Evolutionary conservation across 2,797 vertebrate species (phyloP).

Genomic region (Acanthurus leucopareius): DNA sequence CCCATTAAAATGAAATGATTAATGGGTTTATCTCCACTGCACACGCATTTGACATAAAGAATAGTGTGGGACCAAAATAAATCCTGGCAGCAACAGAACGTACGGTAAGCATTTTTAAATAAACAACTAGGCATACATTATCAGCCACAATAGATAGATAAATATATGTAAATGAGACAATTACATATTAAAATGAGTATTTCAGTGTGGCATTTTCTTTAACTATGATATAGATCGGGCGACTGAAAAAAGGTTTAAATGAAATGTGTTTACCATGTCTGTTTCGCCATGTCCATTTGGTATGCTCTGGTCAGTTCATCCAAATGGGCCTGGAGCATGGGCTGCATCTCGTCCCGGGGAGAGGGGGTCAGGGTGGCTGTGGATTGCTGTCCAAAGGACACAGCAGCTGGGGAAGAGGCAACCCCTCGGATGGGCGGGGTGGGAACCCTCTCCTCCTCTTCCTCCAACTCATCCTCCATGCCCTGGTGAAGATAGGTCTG

Average conservation of each 20-base stretch:
- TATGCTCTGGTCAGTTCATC: constrained; percentile 97
- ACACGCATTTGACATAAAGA: constrained; percentile 66
- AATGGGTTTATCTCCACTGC: constrained; percentile 77
- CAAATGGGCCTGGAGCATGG: constrained; percentile 97
- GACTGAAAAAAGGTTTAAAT: not conserved
- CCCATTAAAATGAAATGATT: constrained; percentile 81
- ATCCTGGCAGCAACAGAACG: constrained; percentile 41
- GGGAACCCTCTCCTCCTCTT: constrained; percentile 97
- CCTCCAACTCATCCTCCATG: constrained; percentile 98
- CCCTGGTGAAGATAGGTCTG: constrained; percentile 99
- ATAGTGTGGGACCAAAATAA: constrained; percentile 51
- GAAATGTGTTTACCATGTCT: constrained; percentile 89
- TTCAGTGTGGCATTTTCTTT: not conserved
- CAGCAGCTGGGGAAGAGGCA: constrained; percentile 96
- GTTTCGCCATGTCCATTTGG: constrained; percentile 97
- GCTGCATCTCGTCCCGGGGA: constrained; percentile 97
- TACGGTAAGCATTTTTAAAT: constrained; percentile 53
- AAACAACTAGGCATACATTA: constrained; percentile 36
- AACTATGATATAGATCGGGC: not conserved
- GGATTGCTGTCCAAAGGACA: constrained; percentile 98
- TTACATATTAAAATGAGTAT: not conserved
- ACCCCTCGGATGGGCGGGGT: constrained; percentile 96
- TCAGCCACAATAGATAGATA: not conserved
- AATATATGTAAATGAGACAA: not conserved
- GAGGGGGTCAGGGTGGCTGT: constrained; percentile 98